Evolutionary conservation across 2,888 invertebrate genomes (phyloP), one percentile per base, ranked within the genome.

Genomic region (Copidosoma aretas): DNA sequence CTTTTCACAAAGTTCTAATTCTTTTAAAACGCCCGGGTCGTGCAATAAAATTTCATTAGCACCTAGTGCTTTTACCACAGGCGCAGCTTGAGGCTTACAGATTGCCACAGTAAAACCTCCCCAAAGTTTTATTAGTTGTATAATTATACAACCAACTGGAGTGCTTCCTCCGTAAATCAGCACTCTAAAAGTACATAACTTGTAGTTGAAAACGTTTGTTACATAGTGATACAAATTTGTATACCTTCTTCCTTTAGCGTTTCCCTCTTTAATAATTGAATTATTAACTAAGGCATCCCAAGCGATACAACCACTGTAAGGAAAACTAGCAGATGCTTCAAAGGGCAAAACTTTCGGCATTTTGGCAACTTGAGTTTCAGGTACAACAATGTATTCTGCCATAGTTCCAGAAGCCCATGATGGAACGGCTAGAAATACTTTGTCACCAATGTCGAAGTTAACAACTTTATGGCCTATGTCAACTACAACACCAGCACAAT

Each of bases 391-490:
- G 71, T 85, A 86, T 77, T 89, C 88, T 10, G 87, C 85, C 80
- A 88, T 83, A 43, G 87, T 86, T 54, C 89, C 89, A 63, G 85
- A 82, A 22, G 85, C 84, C 87, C 88, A 90, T 71, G 87, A 87
- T 53, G 89, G 88, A 60, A 85, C 81, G 19, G 86, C 84, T 60
- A 87, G 79, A 86, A 88, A 89, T 39, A 90, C 89, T 80, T 88
- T 88, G 76, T 90, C 89, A 1, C 89, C 89, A 24, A 89, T 84
- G 75, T 89, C 88, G 73, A 90, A 85, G 68, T 86, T 83, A 25
- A 83, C 84, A 10, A 89, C 89, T 72, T 84, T 84, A 71, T 82
- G 84, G n/a, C 90, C 90, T 54, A 89, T 85, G 73, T 89, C 89
- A 24, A 87, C 84, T 14, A 90, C 85, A 51, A 89, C 79, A 41